phyloP scores from a whole-genome alignment of 2,113 vertebrate species.

The Azemiops feae region DNA sequence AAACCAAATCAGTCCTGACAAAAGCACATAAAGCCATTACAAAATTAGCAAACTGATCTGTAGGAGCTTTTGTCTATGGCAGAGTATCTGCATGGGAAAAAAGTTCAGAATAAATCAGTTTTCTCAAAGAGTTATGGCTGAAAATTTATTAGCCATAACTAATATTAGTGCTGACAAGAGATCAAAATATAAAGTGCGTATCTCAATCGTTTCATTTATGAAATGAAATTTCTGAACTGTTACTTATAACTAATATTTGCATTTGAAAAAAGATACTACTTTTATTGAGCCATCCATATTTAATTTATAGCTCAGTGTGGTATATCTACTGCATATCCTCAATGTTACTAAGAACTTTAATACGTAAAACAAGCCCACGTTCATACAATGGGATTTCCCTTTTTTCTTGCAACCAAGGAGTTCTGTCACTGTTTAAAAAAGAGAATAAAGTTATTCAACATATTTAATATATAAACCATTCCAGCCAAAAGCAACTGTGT shows the following conservation, averaged over 20 bases:
- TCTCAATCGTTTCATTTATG: constrained; percentile 75
- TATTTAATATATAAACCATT: constrained; percentile 6
- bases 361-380: constrained; percentile 70
- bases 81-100: constrained; percentile 59
- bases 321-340: constrained; percentile 8
- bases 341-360: constrained; percentile 73
- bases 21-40: constrained; percentile 44
- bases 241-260: constrained; percentile 68
- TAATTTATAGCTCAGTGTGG: constrained; percentile 78
- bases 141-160: constrained; percentile 83
- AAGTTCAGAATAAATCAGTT: constrained; percentile 77
- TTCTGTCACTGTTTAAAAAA: constrained; percentile 7
- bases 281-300: constrained; percentile 66
- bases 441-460: not conserved
- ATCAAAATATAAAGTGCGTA: constrained; percentile 71
- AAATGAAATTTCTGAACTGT: constrained; percentile 81
- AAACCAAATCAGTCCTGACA: constrained; percentile 37
- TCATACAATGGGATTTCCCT: constrained; percentile 59
- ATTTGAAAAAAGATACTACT: constrained; percentile 57
- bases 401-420: constrained; percentile 64
- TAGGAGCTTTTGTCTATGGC: constrained; percentile 75
- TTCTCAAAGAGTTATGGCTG: constrained; percentile 79
- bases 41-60: constrained; percentile 69
- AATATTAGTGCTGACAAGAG: constrained; percentile 77
- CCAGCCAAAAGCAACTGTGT: not conserved